A percentile compares a stretch with the other conserved stretches of the same genome.
Evolutionary conservation across 2,797 vertebrate species (phyloP).

Genomic region (Apogon hyalosoma): DNA sequence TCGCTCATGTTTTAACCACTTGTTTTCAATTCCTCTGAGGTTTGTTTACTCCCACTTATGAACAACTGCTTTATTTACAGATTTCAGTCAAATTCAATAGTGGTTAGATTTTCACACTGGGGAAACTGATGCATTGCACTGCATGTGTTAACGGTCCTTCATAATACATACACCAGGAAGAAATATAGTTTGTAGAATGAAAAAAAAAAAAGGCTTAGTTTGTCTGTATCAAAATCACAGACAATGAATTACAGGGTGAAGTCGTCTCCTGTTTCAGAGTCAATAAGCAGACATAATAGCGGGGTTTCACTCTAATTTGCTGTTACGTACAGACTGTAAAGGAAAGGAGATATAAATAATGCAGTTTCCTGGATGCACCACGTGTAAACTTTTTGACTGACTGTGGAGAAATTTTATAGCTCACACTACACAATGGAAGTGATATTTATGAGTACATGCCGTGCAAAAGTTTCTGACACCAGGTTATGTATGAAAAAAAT

Average conservation of each 20-base stretch:
- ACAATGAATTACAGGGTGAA: conserved; percentile 21
- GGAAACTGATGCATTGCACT: neutral
- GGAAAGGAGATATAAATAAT: conserved; percentile 25
- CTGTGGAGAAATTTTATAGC: neutral
- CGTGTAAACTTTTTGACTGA: neutral
- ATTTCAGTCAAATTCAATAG: conserved; percentile 2
- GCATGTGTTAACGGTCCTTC: neutral
- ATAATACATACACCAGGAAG: neutral
- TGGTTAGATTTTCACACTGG: neutral
- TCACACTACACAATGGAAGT: too few species aligned
- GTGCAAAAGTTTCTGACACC: too few species aligned
- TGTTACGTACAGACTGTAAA: conserved; percentile 27
- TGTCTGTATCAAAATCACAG: conserved; percentile 6
- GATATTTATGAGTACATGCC: too few species aligned
- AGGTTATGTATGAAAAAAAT: too few species aligned
- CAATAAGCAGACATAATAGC: conserved; percentile 21
- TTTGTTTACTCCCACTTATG: conserved; percentile 32
- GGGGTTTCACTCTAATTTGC: conserved; percentile 30
- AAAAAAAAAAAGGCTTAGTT: neutral
- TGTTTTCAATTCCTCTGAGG: conserved; percentile 54
- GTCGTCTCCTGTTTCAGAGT: conserved; percentile 16
- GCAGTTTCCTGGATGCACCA: neutral
- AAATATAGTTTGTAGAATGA: too few species aligned
- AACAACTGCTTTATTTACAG: conserved; percentile 17
- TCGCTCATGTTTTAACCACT: conserved; percentile 15